Conservation (phyloP, 2,888 invertebrate species). For the Acronicta leporina region DNA sequence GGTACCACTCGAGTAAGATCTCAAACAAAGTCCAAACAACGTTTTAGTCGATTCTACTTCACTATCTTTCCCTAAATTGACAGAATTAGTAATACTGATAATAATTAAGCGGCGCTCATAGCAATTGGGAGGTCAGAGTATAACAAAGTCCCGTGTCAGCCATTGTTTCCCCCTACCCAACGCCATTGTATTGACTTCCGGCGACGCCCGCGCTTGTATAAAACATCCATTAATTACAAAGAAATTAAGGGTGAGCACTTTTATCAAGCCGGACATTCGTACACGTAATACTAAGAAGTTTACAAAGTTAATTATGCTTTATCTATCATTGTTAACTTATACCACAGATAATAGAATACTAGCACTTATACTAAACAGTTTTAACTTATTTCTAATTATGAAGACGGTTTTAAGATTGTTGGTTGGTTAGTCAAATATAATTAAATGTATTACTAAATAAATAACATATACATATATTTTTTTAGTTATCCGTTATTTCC, state of each 20-base stretch:
- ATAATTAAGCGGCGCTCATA: conserved; percentile 64
- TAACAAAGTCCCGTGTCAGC: conserved; percentile 61
- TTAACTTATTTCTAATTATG: conserved; percentile 1
- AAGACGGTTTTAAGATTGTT: not conserved
- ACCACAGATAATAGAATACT: no score
- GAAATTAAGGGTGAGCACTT: conserved; percentile 50
- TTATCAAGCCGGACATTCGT: conserved; percentile 33
- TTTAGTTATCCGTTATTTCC: no score
- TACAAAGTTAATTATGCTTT: conserved; percentile 8
- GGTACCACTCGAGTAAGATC: not conserved
- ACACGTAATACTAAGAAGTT: no score
- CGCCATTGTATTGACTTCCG: conserved; percentile 67
- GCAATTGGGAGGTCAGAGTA: conserved; percentile 65
- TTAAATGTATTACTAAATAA: not conserved
- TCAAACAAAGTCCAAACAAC: not conserved
- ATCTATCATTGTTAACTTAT: no score
- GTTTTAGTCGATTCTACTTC: not conserved
- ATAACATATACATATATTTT: no score
- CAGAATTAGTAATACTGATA: conserved; percentile 46
- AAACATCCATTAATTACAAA: conserved; percentile 59
- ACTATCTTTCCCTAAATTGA: conserved; percentile 2
- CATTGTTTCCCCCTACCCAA: conserved; percentile 55
- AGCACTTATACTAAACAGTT: not conserved
- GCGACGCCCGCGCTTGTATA: conserved; percentile 40
- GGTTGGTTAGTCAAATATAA: not conserved